Evolutionary conservation across 2,888 invertebrate genomes (phyloP).

Genomic region (Drosophila monieri): DNA sequence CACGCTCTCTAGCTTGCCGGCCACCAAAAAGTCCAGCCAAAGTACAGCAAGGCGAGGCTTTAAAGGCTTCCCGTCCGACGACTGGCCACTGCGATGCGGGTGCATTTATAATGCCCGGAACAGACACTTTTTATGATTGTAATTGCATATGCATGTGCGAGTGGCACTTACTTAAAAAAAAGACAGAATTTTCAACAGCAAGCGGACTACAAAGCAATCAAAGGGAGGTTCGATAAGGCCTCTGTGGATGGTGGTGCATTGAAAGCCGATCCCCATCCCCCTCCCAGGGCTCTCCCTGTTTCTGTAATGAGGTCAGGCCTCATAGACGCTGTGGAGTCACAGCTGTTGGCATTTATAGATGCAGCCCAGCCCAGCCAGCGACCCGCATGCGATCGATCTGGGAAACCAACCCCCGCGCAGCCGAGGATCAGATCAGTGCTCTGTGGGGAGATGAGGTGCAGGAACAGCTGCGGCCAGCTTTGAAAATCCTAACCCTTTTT

Average conservation of each 20-base stretch:
- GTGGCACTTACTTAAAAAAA: constrained; percentile 13
- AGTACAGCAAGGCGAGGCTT: constrained; percentile 28
- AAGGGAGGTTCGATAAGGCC: constrained; percentile 44
- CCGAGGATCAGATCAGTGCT: constrained; percentile 36
- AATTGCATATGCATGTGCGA: constrained; percentile 36
- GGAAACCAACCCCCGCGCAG: constrained; percentile 66
- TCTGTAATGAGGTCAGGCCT: constrained; percentile 65
- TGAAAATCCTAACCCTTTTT: constrained; percentile 15
- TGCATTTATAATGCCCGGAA: constrained; percentile 54
- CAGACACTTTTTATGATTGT: constrained; percentile 54
- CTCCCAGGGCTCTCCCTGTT: constrained; percentile 15
- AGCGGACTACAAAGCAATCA: constrained; percentile 35
- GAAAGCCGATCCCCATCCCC: constrained; percentile 37
- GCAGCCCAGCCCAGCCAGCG: constrained; percentile 21
- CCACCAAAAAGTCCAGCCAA: constrained; percentile 41
- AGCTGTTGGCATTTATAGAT: constrained; percentile 68
- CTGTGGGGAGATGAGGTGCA: constrained; percentile 5
- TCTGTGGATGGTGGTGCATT: constrained; percentile 46
- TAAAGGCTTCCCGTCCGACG: constrained; percentile 33
- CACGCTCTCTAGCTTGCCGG: constrained; percentile 52
- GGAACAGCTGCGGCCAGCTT: constrained; percentile 55
- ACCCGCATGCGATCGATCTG: constrained; percentile 68
- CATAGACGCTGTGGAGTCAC: constrained; percentile 52
- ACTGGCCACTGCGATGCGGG: constrained; percentile 60
- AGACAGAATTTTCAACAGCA: constrained; percentile 12